A percentile compares a stretch with the other conserved stretches of the same genome.
Evolutionary conservation across 2,113 vertebrate genomes (phyloP).

Genomic region (Centropus unirufus): DNA sequence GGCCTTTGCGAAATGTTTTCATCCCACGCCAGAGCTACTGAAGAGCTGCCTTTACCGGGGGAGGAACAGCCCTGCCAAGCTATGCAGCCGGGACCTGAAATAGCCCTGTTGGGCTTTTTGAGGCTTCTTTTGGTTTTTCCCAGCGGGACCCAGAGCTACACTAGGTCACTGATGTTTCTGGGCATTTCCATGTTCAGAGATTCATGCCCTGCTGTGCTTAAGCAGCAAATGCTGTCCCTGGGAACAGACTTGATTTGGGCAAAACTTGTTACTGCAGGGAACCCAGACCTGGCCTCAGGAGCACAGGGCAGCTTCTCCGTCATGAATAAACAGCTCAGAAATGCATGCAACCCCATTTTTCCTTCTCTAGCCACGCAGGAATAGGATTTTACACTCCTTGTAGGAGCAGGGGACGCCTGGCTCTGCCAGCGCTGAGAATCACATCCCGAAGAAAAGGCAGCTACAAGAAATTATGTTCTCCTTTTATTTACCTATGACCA

Average conservation of each 20-base stretch:
- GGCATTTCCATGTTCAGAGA: neutral
- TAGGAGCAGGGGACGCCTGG: rapidly evolving
- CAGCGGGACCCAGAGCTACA: neutral
- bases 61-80: neutral
- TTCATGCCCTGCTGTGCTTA: neutral
- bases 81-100: neutral
- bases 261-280: neutral
- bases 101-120: neutral
- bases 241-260: neutral
- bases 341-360: neutral
- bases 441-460: neutral
- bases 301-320: neutral
- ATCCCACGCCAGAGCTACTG: neutral
- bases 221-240: rapidly evolving
- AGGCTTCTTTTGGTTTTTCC: neutral
- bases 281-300: neutral
- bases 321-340: neutral
- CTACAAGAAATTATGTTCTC: constrained; percentile 73
- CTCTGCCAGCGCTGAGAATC: neutral
- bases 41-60: neutral
- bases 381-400: neutral
- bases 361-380: neutral
- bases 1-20: neutral
- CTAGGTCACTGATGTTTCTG: neutral
- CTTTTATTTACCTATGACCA: constrained; percentile 91